phyloP scores from a whole-genome alignment of 2,113 vertebrate genomes.

The Formicarius rufipectus region DNA sequence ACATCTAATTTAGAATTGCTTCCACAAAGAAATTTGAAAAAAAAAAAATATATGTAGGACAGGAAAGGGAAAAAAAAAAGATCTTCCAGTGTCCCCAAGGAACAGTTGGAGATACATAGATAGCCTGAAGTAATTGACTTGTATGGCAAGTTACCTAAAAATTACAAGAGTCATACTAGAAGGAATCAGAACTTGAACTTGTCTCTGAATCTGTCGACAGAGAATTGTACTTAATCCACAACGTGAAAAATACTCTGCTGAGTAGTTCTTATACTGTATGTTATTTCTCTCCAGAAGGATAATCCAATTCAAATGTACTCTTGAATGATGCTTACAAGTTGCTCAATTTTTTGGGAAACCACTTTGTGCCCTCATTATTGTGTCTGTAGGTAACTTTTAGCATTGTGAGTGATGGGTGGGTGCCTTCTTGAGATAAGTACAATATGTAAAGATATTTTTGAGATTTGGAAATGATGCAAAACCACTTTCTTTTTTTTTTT shows the following conservation, averaged over 20 bases:
- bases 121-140: neutral
- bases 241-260: neutral
- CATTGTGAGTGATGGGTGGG: neutral
- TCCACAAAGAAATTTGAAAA: slow-evolving; percentile 37
- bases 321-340: neutral
- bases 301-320: neutral
- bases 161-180: neutral
- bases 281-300: neutral
- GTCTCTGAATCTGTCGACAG: neutral
- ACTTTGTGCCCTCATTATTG: neutral
- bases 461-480: neutral
- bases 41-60: neutral
- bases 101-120: neutral
- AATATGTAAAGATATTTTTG: neutral
- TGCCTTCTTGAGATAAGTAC: neutral
- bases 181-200: neutral
- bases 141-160: neutral
- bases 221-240: neutral
- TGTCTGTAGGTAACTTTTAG: neutral
- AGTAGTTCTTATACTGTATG: neutral
- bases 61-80: slow-evolving; percentile 58
- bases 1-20: slow-evolving; percentile 17
- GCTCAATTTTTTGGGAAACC: neutral
- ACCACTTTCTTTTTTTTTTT: neutral
- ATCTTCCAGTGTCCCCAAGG: neutral